phyloP scores from a whole-genome alignment of 2,888 invertebrate genomes.

The Liodrosophila aerea region DNA sequence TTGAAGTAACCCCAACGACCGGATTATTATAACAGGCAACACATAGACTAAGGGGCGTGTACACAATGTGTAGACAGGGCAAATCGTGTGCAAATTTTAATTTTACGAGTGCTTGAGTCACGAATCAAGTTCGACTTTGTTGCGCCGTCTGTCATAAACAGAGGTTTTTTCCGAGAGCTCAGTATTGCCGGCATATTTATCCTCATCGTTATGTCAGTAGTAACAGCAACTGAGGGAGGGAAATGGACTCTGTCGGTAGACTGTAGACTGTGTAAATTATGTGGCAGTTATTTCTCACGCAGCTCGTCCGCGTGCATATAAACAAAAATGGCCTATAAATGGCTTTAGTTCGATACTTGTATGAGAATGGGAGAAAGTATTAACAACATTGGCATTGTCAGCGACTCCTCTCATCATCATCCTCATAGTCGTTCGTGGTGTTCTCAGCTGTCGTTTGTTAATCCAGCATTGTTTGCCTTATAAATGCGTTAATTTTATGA shows the following conservation, averaged over 20 bases:
- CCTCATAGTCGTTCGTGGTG: constrained; percentile 16
- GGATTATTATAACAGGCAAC: constrained; percentile 1
- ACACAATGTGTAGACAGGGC: background rate
- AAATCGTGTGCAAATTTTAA: constrained; percentile 72
- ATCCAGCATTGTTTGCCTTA: constrained; percentile 74
- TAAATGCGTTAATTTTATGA: constrained; percentile 78
- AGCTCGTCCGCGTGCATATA: constrained; percentile 61
- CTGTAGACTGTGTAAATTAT: constrained; percentile 57
- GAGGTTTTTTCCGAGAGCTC: constrained; percentile 36
- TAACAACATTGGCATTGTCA: constrained; percentile 29
- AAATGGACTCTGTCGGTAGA: background rate
- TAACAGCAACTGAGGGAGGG: background rate
- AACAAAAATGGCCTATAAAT: constrained; percentile 71
- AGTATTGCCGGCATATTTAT: constrained; percentile 60
- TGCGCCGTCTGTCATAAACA: constrained; percentile 66
- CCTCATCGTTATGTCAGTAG: constrained; percentile 50
- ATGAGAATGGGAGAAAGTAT: constrained; percentile 2
- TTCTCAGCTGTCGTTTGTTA: constrained; percentile 58
- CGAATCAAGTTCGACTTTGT: constrained; percentile 52
- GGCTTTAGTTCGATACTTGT: constrained; percentile 58
- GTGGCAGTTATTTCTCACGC: constrained; percentile 76
- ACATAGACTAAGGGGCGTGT: background rate
- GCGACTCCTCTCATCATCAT: constrained; percentile 39
- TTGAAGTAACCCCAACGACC: background rate
- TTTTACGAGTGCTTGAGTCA: constrained; percentile 61